Evolutionary conservation across 2,113 vertebrate genomes (phyloP), one percentile per base, ranked within the genome.

Genomic region (Myotis davidii): DNA sequence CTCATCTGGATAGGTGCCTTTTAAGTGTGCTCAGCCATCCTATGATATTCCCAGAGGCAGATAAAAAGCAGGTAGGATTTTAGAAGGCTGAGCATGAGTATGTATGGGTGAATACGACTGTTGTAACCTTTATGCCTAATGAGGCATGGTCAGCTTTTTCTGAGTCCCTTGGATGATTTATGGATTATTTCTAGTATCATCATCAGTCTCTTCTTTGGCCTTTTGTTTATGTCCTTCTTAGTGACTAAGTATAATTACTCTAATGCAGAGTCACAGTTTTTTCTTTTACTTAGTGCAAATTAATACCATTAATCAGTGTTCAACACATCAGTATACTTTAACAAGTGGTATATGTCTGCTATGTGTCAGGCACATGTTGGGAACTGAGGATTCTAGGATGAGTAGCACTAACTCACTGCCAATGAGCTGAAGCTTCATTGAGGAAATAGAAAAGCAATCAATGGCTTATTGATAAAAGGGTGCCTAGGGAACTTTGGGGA

Each of bases 281-380:
- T n/a, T 72, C 54, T 79, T 93, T 93, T 39, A 61, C 21, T 69
- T 92, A 86, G 39, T 25, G 9, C 37, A 81, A 90, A 79, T 86
- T 86, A 92, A 94, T 65, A 87, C 64, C 27, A 59, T 74, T 52
- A 88, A 52, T 39, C 48, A 77, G n/a, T 82, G 83, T 92, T 77
- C 23, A 94, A 48, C 37, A 54, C 3, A 67, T 14, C 13, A 42
- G 9, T 79, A 50, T 73, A 32, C 61, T 76, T 76, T 34, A 64
- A 81, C 3, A 70, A 83, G 69, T 54, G 16, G 8, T 73, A 11
- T 54, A 1, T 61, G 16, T 34, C 39, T 95, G 70, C 37, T 65
- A 1, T 52, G 17, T 64, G 10, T 50, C 25, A 8, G 76, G 25
- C 2, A 9, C 54, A 21, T 37, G 34, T 8, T 81, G 9, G 23